Evolutionary conservation across 2,797 vertebrate genomes (phyloP).

Genomic region (Etheostoma perlongum): DNA sequence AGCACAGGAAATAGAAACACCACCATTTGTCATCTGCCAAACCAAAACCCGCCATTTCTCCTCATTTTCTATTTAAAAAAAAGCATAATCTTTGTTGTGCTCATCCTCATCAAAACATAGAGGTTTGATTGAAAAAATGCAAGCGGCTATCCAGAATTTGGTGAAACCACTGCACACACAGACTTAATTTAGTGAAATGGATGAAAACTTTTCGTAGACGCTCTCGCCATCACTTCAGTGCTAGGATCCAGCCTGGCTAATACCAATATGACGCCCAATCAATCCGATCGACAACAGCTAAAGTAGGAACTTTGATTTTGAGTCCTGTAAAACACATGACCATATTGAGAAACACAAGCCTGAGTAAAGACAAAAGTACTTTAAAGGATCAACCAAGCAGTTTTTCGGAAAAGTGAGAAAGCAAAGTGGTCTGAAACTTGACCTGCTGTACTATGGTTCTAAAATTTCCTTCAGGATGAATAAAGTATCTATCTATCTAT

Average conservation of each 20-base stretch:
- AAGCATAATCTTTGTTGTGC: conserved; percentile 9
- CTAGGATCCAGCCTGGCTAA: neutral
- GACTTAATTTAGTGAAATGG: neutral
- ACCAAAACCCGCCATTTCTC: conserved; percentile 68
- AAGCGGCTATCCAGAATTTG: neutral
- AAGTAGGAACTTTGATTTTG: neutral
- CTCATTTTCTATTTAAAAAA: conserved; percentile 67
- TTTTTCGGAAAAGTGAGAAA: conserved; percentile 42
- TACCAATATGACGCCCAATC: conserved; percentile 11
- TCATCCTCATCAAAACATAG: neutral
- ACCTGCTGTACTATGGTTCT: conserved; percentile 14
- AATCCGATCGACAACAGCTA: neutral
- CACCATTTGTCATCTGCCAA: conserved; percentile 79
- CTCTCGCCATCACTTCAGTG: neutral
- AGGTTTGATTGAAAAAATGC: conserved; percentile 1
- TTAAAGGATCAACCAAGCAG: conserved; percentile 44
- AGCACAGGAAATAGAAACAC: conserved; percentile 78
- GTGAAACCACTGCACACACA: neutral
- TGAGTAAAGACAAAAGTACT: conserved; percentile 5
- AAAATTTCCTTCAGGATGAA: too few relatives aligned
- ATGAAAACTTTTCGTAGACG: neutral
- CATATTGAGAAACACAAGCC: conserved; percentile 24
- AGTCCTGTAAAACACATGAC: conserved; percentile 15
- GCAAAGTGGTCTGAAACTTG: conserved; percentile 50
- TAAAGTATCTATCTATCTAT: too few relatives aligned